A percentile compares a stretch with the other conserved stretches of the same genome.
Evolutionary conservation across 2,797 vertebrate species (phyloP).

Genomic region (Perodicticus potto): DNA sequence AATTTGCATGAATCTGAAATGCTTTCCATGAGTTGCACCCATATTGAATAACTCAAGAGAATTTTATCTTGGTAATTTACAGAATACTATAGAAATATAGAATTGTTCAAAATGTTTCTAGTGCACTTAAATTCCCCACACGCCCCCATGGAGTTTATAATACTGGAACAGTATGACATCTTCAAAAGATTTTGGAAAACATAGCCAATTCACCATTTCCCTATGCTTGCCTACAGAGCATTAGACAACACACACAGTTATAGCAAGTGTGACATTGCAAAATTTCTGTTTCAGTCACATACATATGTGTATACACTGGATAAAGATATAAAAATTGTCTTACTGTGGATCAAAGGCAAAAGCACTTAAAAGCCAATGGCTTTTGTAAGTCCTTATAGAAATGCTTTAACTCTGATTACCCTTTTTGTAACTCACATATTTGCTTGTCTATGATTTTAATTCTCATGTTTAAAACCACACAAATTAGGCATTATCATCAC

Average conservation of each 20-base stretch:
- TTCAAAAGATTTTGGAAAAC: conserved; percentile 5
- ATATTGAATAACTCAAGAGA: conserved; percentile 11
- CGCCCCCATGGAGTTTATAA: background rate
- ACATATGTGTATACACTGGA: background rate
- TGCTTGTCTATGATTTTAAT: background rate
- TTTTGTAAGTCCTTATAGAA: background rate
- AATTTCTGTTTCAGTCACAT: background rate
- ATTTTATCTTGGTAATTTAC: background rate
- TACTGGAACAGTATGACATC: background rate
- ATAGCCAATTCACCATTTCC: background rate
- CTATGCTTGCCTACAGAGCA: background rate
- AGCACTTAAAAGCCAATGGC: background rate
- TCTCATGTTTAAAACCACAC: background rate
- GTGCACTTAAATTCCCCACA: background rate
- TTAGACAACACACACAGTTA: background rate
- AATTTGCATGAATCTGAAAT: background rate
- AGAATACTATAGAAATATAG: background rate
- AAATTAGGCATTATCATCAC: background rate
- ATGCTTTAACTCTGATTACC: background rate
- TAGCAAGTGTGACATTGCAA: background rate
- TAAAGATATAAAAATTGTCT: background rate
- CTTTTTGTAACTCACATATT: background rate
- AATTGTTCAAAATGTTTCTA: background rate
- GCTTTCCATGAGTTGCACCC: background rate
- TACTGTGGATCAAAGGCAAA: background rate